Base-by-base conservation (phyloP, 2,797 vertebrate species). In the Peromyscus melanophrys region DNA sequence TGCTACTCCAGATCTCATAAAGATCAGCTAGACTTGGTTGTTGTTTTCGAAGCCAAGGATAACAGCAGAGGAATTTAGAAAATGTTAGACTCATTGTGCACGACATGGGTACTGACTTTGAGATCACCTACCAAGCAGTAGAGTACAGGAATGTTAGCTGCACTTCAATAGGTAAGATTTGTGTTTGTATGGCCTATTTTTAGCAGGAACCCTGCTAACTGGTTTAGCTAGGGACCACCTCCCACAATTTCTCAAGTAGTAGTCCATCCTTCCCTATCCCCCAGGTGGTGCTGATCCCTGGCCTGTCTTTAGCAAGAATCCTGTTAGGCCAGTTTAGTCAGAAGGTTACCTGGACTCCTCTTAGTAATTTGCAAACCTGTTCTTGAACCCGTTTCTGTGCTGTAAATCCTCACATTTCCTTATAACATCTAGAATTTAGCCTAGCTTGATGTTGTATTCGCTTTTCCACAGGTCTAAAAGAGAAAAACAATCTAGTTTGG, bases 281-380 rank as follows among this genome's bases (percentile, higher is more conserved):
- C 34, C 82, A 57, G 4, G 27, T 87, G 25, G 80, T 90, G 43
- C 37, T 80, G 4, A 49, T 75, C 59, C 16, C 25, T 61, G 27
- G 82, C 46, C 87, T 87, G n/a, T n/a, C 67, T 93, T 73, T 57
- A 55, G 65, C 73, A 90, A 94, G 57, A 90, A 75, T 86, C 65
- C 19, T 81, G 19, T 59, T 75, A 90, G 92, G 67, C 29, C 80
- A 67, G 77, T 93, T 96, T 78, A 96, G 73, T 67, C 23, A 65
- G 81, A 89, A 75, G 73, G 12, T 23, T 27, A 43, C 81, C 67
- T 73, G 61, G 43, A 31, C 61, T 80, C 31, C 31, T 67, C 9
- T 90, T 63, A 63, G 34, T 73, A n/a, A 85, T 23, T 73, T 80
- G 34, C 71, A 43, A 67, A 59, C 4, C n/a, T 57, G 34, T 40